phyloP scores from a whole-genome alignment of 2,113 vertebrate species.

The Corynorhinus townsendii region DNA sequence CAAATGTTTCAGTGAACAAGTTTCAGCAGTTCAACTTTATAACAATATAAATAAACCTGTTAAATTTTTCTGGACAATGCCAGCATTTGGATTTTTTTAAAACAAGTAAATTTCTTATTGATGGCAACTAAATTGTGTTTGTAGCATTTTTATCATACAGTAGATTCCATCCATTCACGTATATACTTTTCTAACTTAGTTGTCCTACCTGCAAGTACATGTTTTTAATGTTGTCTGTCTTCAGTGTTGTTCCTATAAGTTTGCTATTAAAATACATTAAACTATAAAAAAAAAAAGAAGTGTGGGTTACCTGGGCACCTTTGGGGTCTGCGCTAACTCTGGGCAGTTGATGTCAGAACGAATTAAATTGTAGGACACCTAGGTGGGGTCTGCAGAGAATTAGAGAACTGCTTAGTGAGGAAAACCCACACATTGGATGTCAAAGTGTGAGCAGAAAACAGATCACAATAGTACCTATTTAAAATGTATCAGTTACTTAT shows the following conservation, averaged over 20 bases:
- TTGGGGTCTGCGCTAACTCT: not conserved
- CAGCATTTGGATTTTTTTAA: conserved; percentile 77
- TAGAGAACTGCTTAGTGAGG: not conserved
- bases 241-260: too few species aligned
- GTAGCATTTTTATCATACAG: conserved; percentile 86
- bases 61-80: too few species aligned
- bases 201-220: too few species aligned
- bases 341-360: too few species aligned
- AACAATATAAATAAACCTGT: too few species aligned
- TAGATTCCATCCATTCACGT: conserved; percentile 86
- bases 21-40: too few species aligned
- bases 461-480: not conserved
- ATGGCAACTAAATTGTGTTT: conserved; percentile 87
- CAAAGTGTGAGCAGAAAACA: not conserved
- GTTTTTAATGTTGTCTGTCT: too few species aligned
- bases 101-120: conserved; percentile 86
- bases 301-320: not conserved
- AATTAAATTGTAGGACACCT: not conserved
- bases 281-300: too few species aligned
- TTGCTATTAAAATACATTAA: too few species aligned
- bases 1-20: too few species aligned
- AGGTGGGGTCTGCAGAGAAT: not conserved
- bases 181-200: too few species aligned
- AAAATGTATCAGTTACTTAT: not conserved
- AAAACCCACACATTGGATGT: not conserved